Base-by-base conservation (phyloP, 2,113 vertebrate genomes). In the Cebidichthys violaceus region DNA sequence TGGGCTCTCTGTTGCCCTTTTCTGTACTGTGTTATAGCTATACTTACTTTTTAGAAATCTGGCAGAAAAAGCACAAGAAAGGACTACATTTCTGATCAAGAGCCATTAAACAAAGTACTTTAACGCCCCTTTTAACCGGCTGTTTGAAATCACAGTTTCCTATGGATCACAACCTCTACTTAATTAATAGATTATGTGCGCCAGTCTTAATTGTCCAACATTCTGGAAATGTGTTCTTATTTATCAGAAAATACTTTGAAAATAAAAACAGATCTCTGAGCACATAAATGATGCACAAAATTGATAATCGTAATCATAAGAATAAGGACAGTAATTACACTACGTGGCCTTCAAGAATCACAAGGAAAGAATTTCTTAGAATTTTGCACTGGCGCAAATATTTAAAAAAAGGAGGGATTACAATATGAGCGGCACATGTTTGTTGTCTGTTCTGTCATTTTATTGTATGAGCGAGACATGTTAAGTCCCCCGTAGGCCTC, bases 401-500 rank as follows among this genome's bases (percentile, higher is more conserved):
- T 37, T 37, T 9, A 1, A 9, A 9, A 37, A 37, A 5, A 62
- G 3, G 15, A 1, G 24, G 47, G 65, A 2, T 54, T 54, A n/a
- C 20, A 22, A 9, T 20, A 20, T 52, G 20, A 52, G 47, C 47
- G 24, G 64, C 67, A 60, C 24, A 20, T 65, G 74, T 84, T 85
- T 77, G 31, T 71, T 45, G 60, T 75, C 52, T 31, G 13, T 68
- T 67, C 31, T 75, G 75, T 79, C 14, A 10, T 78, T 88, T 77
- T 50, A 75, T 72, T 75, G 74, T 75, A 52, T 50, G 84, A 79
- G 71, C 18, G 70, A 55, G 85, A 67, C 77, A 47, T 65, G 81
- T 76, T 68, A 33, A 70, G 70, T 79, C 82, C 41, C 27, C 55
- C n/a, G 15, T 65, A 79, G 84, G 78, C 83, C 85, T 75, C 81